Evolutionary conservation across 23 tunicate species (phyloP).

Genomic region (Phallusia fumigata): DNA sequence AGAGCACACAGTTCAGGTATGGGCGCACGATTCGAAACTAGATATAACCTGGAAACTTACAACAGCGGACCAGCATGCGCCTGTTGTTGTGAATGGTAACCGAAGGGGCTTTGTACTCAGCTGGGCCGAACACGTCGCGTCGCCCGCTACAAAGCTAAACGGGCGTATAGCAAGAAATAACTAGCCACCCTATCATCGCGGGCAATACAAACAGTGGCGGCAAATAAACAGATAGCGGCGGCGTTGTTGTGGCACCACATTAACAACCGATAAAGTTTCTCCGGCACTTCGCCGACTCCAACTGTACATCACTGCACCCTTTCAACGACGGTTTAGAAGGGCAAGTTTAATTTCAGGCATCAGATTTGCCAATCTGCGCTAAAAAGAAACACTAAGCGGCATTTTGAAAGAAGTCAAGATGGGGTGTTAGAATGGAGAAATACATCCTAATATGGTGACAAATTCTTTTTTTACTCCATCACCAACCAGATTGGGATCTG

Average conservation of each 20-base stretch:
- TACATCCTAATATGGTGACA: too few species aligned
- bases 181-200: background rate
- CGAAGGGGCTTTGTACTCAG: background rate
- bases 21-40: conserved; percentile 5
- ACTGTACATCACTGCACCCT: too few species aligned
- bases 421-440: too few species aligned
- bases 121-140: conserved; percentile 4
- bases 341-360: too few species aligned
- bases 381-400: too few species aligned
- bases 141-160: background rate
- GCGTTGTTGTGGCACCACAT: conserved; percentile 13
- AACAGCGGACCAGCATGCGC: background rate
- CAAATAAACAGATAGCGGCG: background rate
- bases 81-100: conserved; percentile 9
- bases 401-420: too few species aligned
- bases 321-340: too few species aligned
- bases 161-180: background rate
- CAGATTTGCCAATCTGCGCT: too few species aligned
- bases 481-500: background rate
- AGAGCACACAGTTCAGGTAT: background rate
- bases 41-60: background rate
- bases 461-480: background rate
- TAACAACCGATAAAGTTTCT: background rate
- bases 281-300: too few species aligned
- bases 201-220: background rate